Percentiles rank a stretch among this genome's conserved stretches.
These are phyloP conservation scores for Sciurus niger DNA, from an alignment of 2,113 vertebrate genomes.

Conservation along the genomic window DNA sequence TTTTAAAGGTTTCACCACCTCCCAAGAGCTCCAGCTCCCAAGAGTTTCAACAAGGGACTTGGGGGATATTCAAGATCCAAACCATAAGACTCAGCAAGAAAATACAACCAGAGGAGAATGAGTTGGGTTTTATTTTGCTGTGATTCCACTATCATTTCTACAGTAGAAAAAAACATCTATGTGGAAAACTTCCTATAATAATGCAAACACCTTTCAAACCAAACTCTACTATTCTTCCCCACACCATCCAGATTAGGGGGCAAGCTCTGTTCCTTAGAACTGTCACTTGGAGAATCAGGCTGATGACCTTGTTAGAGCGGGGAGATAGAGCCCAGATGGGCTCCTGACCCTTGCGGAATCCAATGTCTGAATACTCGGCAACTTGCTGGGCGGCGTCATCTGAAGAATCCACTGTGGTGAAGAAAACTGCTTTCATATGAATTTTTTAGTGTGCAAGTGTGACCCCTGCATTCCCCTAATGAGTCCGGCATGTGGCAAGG, in stretches of 20 bases:
- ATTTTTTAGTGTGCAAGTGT: neutral
- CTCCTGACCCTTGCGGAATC: neutral
- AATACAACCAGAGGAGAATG: neutral
- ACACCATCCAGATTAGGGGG: neutral
- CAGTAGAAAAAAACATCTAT: constrained; percentile 30
- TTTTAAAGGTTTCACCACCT: neutral
- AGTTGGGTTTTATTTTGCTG: constrained; percentile 38
- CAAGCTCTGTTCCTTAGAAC: neutral
- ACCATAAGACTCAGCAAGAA: neutral
- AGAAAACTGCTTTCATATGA: neutral
- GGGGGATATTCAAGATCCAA: neutral
- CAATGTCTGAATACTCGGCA: neutral
- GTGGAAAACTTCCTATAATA: constrained; percentile 14
- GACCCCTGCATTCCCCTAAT: neutral
- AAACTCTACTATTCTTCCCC: constrained; percentile 63
- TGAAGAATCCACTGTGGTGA: neutral
- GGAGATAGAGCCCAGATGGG: neutral
- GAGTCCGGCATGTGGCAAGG: neutral
- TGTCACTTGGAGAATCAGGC: neutral
- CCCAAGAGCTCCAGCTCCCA: neutral
- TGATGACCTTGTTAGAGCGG: neutral
- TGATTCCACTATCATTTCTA: constrained; percentile 34
- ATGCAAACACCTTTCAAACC: constrained; percentile 45
- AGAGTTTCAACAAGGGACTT: neutral
- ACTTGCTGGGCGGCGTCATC: neutral